phyloP scores from a whole-genome alignment of 2,888 invertebrate genomes.

The Cantharis lateralis region DNA sequence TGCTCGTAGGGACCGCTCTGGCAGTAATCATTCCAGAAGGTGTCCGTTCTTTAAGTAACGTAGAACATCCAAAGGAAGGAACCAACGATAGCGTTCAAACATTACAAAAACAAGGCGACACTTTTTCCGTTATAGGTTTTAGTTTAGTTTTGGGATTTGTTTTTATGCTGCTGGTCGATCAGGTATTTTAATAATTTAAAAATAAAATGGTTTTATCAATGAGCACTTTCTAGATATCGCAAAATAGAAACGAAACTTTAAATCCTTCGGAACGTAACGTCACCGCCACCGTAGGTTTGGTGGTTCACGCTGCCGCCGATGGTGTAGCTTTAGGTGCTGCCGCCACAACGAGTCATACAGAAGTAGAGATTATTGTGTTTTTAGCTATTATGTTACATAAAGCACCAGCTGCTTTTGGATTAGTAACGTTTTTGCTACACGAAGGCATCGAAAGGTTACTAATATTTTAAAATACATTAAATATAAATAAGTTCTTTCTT shows the following conservation, averaged over 20 bases:
- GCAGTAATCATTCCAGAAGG: conserved; percentile 99
- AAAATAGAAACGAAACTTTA: conserved; percentile 63
- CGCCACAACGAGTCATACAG: conserved; percentile 92
- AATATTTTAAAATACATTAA: not conserved
- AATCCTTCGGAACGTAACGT: conserved; percentile 73
- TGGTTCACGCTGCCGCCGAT: conserved; percentile 98
- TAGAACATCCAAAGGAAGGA: conserved; percentile 40
- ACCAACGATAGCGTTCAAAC: conserved; percentile 53
- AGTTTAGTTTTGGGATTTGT: conserved; percentile 94
- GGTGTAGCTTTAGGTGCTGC: conserved; percentile 98
- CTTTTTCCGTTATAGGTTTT: conserved; percentile 86
- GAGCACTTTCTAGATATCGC: conserved; percentile 52
- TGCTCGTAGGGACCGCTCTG: conserved; percentile 95
- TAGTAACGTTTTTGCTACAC: conserved; percentile 95
- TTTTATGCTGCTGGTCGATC: conserved; percentile 96
- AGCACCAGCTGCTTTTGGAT: conserved; percentile 97
- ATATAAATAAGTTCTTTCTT: conserved; percentile 22
- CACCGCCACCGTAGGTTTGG: conserved; percentile 94
- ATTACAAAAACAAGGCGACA: conserved; percentile 58
- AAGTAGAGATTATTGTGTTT: conserved; percentile 97
- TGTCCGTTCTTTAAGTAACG: conserved; percentile 73
- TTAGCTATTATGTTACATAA: conserved; percentile 99
- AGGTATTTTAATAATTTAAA: conserved; percentile 53
- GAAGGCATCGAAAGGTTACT: conserved; percentile 84
- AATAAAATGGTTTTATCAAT: not conserved